phyloP scores from a whole-genome alignment of 2,797 vertebrate species.

The Mus minutoides region DNA sequence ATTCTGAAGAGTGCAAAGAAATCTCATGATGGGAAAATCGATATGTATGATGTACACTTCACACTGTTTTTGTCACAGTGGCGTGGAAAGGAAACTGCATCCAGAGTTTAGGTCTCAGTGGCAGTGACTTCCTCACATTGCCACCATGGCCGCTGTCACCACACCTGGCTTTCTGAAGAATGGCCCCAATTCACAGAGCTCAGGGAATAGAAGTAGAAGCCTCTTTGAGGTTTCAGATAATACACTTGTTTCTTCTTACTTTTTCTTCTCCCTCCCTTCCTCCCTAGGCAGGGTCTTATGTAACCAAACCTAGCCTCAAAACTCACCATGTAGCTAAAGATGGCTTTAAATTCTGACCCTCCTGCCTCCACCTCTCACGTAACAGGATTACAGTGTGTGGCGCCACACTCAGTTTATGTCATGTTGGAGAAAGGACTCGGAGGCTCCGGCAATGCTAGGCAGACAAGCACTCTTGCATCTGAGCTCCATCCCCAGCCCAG shows the following conservation, averaged over 20 bases:
- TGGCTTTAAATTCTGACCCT: neutral
- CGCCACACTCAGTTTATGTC: too few species aligned
- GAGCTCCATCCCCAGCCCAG: neutral
- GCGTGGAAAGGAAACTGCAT: neutral
- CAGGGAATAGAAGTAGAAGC: neutral
- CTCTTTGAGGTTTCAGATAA: neutral
- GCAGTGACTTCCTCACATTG: neutral
- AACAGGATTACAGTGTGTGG: neutral
- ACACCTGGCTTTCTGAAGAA: neutral
- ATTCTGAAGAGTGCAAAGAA: constrained; percentile 50
- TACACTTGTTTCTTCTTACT: neutral
- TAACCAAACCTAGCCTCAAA: neutral
- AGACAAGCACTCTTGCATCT: neutral
- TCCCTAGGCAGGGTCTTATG: neutral
- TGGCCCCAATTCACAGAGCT: neutral
- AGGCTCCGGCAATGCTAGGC: neutral
- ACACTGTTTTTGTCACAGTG: neutral
- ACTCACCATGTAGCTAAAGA: neutral
- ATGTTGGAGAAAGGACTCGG: neutral
- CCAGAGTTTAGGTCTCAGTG: neutral
- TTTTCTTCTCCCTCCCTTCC: neutral
- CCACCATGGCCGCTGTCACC: accelerated
- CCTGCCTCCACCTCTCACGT: neutral
- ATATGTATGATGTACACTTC: neutral
- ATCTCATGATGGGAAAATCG: constrained; percentile 22